Conservation (phyloP, 1,140 invertebrate species). For the Aporrectodea caliginosa region DNA sequence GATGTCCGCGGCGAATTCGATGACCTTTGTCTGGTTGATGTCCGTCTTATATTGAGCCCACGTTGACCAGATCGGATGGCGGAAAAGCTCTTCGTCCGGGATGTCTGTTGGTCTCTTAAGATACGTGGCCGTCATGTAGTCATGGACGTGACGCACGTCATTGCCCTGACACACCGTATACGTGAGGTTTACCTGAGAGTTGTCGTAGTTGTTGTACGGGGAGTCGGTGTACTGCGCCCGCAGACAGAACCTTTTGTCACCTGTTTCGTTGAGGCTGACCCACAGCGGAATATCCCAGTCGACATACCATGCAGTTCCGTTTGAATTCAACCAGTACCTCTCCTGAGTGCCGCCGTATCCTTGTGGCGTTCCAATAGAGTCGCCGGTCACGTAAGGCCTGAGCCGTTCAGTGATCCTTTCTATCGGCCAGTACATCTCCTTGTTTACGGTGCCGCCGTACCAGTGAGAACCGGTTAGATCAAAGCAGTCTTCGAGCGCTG, state of each 20-base stretch:
- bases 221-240: constrained; percentile 13
- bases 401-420: constrained; percentile 17
- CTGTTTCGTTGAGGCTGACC: constrained; percentile 20
- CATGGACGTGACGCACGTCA: constrained; percentile 38
- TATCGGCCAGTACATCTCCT: constrained; percentile 26
- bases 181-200: constrained; percentile 30
- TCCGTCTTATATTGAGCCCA: constrained; percentile 73
- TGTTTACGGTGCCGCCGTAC: constrained; percentile 27
- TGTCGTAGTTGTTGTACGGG: constrained; percentile 26
- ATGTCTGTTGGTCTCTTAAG: constrained; percentile 46
- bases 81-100: constrained; percentile 70
- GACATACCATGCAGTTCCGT: constrained; percentile 22
- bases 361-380: constrained; percentile 7
- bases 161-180: constrained; percentile 41
- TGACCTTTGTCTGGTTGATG: constrained; percentile 67
- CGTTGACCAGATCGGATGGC: constrained; percentile 83
- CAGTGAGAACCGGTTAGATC: constrained; percentile 23
- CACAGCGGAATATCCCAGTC: constrained; percentile 31
- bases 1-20: constrained; percentile 71
- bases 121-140: constrained; percentile 37
- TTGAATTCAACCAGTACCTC: constrained; percentile 24
- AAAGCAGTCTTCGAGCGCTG: constrained; percentile 20
- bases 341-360: constrained; percentile 31
- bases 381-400: constrained; percentile 26
- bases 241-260: constrained; percentile 11